phyloP scores from a whole-genome alignment of 2,888 invertebrate species.

The Hartigia nigra region DNA sequence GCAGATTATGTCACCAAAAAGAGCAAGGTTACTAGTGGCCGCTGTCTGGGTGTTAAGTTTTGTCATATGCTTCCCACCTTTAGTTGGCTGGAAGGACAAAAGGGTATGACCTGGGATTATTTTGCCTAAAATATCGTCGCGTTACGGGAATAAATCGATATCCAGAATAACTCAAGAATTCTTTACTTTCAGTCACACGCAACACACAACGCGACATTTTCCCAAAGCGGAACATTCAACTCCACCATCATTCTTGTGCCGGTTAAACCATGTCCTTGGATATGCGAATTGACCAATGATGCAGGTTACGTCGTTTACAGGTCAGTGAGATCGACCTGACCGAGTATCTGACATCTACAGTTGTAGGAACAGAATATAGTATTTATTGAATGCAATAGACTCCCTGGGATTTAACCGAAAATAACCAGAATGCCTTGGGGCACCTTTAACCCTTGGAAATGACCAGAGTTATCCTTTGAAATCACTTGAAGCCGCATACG shows the following conservation, averaged over 20 bases:
- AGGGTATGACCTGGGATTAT: slow-evolving; percentile 66
- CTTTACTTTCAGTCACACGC: slow-evolving; percentile 40
- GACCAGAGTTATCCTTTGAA: background rate
- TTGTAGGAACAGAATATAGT: slow-evolving; percentile 5
- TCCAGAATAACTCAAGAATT: background rate
- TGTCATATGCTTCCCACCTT: slow-evolving; percentile 95
- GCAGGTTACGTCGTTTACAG: slow-evolving; percentile 94
- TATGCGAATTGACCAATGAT: slow-evolving; percentile 92
- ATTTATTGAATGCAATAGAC: background rate
- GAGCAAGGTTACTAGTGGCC: slow-evolving; percentile 88
- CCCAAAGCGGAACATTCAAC: slow-evolving; percentile 55
- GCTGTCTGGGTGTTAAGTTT: slow-evolving; percentile 97
- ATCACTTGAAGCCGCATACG: background rate
- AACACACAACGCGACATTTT: slow-evolving; percentile 45
- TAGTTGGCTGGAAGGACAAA: slow-evolving; percentile 92
- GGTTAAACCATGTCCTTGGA: slow-evolving; percentile 80
- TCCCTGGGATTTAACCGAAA: background rate
- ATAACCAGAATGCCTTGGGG: background rate
- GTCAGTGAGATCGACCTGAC: slow-evolving; percentile 32
- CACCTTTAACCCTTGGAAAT: background rate
- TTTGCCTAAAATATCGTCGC: background rate
- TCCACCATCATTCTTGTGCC: slow-evolving; percentile 58
- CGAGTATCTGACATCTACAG: background rate
- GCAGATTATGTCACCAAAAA: slow-evolving; percentile 83
- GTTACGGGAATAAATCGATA: background rate